phyloP scores from a whole-genome alignment of 2,113 vertebrate genomes.

The Hepsetus odoe region DNA sequence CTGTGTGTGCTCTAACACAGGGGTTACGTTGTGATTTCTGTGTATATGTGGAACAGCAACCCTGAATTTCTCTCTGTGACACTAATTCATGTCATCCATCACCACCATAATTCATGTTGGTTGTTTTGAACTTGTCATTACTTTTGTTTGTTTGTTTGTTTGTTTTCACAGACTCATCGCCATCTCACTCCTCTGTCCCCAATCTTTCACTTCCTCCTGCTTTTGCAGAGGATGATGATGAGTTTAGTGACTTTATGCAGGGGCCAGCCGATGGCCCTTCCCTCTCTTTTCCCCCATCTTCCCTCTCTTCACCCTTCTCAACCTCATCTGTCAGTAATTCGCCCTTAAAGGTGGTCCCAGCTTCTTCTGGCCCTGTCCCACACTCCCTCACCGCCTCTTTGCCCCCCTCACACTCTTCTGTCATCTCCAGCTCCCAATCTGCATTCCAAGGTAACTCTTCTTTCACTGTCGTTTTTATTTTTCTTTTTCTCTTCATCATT shows the following conservation, averaged over 20 bases:
- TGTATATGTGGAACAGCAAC: too few relatives aligned
- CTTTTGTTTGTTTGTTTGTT: constrained; percentile 51
- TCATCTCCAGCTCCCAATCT: constrained; percentile 83
- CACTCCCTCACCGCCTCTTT: constrained; percentile 67
- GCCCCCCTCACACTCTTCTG: constrained; percentile 73
- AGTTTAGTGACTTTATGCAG: constrained; percentile 98
- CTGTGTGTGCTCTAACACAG: not conserved
- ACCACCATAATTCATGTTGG: constrained; percentile 16
- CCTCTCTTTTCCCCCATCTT: constrained; percentile 72
- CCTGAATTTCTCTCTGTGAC: not conserved
- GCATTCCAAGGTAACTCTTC: constrained; percentile 77
- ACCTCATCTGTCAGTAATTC: constrained; percentile 66
- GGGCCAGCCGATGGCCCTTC: constrained; percentile 80
- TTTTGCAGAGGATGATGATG: constrained; percentile 87
- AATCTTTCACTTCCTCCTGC: constrained; percentile 80
- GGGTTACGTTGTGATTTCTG: too few relatives aligned
- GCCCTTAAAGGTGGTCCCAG: constrained; percentile 49
- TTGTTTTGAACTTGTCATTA: constrained; percentile 41
- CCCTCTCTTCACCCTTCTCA: constrained; percentile 69
- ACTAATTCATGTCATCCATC: constrained; percentile 22
- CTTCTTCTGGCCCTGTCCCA: constrained; percentile 56
- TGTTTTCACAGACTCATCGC: constrained; percentile 92
- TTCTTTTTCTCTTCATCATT: constrained; percentile 50
- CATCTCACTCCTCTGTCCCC: constrained; percentile 89
- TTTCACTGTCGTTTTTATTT: constrained; percentile 56